phyloP scores from a whole-genome alignment of 1,140 invertebrate genomes.

The Anadara kagoshimensis region DNA sequence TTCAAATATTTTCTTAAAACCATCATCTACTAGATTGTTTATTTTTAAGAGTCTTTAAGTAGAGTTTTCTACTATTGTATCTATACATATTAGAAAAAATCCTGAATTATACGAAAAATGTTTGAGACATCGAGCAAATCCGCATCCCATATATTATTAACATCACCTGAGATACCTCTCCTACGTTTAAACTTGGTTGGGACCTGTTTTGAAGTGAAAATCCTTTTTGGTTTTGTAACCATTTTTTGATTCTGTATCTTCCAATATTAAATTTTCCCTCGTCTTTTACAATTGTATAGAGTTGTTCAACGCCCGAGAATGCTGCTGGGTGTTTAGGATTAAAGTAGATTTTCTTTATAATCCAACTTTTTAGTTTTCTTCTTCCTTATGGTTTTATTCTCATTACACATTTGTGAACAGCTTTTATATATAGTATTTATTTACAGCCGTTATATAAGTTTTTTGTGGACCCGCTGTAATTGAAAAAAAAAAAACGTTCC shows the following conservation, averaged over 20 bases:
- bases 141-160: conserved; percentile 24
- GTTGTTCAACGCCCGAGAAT: conserved; percentile 15
- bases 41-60: conserved; percentile 15
- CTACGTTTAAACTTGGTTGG: neutral
- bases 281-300: conserved; percentile 19
- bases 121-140: conserved; percentile 14
- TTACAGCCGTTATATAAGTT: too few relatives aligned
- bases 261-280: conserved; percentile 24
- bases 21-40: conserved; percentile 6
- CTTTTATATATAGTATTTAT: too few relatives aligned
- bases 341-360: conserved; percentile 25
- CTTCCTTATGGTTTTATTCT: too few relatives aligned
- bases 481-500: too few relatives aligned
- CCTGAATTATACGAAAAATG: conserved; percentile 4
- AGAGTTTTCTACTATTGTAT: conserved; percentile 23
- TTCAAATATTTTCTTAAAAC: conserved; percentile 13
- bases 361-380: conserved; percentile 15
- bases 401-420: too few relatives aligned
- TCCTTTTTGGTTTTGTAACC: conserved; percentile 25
- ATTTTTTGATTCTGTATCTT: conserved; percentile 23
- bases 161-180: conserved; percentile 7
- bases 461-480: too few relatives aligned
- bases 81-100: conserved; percentile 22
- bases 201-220: conserved; percentile 22
- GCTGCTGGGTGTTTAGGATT: conserved; percentile 4